These are phyloP conservation scores for Xanthia togata DNA, from an alignment of 2,888 invertebrate species.

Conservation along the genomic window DNA sequence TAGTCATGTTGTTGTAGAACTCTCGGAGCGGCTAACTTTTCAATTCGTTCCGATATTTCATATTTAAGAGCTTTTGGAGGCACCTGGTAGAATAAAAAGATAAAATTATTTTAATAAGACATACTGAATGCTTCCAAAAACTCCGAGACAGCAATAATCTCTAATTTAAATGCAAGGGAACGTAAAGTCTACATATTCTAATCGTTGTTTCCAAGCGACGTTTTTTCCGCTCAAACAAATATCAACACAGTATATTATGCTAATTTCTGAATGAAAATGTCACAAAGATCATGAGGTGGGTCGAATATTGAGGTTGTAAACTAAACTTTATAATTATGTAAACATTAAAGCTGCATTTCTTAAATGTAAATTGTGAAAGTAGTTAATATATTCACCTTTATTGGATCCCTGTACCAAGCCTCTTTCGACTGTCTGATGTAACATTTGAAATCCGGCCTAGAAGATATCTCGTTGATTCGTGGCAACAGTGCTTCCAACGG, in stretches of 20 bases:
- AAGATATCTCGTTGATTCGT: constrained; percentile 76
- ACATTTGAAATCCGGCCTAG: constrained; percentile 77
- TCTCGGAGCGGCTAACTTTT: constrained; percentile 83
- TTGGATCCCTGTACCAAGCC: constrained; percentile 82
- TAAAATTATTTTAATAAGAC: neutral
- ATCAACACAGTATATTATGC: neutral
- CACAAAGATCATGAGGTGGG: neutral
- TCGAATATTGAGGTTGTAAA: neutral
- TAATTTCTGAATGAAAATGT: neutral
- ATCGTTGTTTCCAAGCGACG: constrained; percentile 1
- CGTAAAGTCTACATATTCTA: neutral
- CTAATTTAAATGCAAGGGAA: neutral
- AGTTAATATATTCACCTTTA: constrained; percentile 74
- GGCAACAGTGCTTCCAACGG: constrained; percentile 79
- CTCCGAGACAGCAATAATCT: neutral
- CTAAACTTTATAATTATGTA: neutral
- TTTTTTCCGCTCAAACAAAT: neutral
- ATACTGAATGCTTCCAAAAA: neutral
- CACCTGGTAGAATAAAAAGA: constrained; percentile 75
- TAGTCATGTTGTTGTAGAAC: constrained; percentile 66
- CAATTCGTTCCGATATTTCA: constrained; percentile 80
- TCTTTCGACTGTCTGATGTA: constrained; percentile 83
- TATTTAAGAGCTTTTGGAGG: constrained; percentile 82
- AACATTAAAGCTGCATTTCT: neutral
- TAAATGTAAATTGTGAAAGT: neutral